Evolutionary conservation across 1,140 invertebrate genomes (phyloP), one percentile per base, ranked within the genome.

Genomic region (Pogonomyrmex barbatus): DNA sequence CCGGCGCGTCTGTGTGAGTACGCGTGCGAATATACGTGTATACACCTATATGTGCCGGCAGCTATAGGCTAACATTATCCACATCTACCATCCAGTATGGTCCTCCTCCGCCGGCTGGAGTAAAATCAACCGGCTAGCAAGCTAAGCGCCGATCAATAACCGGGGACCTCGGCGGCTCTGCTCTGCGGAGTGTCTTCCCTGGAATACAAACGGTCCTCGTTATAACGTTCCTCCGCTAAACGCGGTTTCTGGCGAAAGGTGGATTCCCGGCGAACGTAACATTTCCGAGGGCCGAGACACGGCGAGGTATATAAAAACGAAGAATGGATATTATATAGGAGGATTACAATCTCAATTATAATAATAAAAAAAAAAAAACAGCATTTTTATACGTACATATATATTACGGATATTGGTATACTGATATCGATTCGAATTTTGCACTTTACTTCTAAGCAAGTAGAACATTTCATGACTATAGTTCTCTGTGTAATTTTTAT

Each of bases 141-240:
- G 91, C 88, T 85, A 93, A 85, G 89, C 87, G 87, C 90, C 91
- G 93, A 94, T 94, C 93, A 94, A 94, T 94, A 94, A 92, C 88
- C 83, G 87, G 91, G 89, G 91, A 93, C 91, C 91, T 92, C 92
- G 88, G 87, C 82, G 71, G 83, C 54, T 73, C 67, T 73, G 60
- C 87, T 67, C 89, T 68, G 73, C 82, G 76, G 86, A 82, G 85
- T 87, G 87, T 85, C 79, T 89, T 85, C 83, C 87, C 24, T 63
- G 50, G 81, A 77, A 83, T 60, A 71, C 86, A 83, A 83, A 83
- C 79, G 79, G 68, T 73, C 68, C 68, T 83, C 79, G 76, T 70
- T 54, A 82, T 58, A 83, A 50, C 24, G 24, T 24, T 24, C 24
- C 24, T 73, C 50, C 9, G 79, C 54, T 50, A 60, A 60, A 83